These are phyloP conservation scores for Ammodytes marinus DNA, from an alignment of 2,113 vertebrate genomes.

Conservation along the genomic window DNA sequence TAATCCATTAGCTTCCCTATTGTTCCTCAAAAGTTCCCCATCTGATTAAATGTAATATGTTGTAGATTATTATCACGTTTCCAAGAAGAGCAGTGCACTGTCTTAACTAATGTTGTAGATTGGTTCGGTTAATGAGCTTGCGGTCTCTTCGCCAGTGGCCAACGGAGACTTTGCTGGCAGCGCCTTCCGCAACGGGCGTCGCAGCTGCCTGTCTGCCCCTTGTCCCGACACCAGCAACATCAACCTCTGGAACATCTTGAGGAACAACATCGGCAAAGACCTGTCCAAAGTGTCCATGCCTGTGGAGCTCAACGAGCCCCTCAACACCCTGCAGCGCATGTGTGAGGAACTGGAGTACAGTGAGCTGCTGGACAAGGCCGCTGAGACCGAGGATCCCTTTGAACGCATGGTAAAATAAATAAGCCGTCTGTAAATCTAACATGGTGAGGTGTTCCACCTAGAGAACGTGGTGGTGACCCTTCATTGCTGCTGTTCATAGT, in stretches of 20 bases:
- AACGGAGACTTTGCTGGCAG: constrained; percentile 95
- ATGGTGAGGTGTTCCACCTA: not conserved
- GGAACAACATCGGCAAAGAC: constrained; percentile 99
- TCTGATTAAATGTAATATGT: not conserved
- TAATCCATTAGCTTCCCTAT: not conserved
- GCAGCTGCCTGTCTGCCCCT: constrained; percentile 93
- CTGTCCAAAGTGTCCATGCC: constrained; percentile 99
- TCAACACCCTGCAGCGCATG: constrained; percentile 98
- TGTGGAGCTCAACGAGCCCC: constrained; percentile 97
- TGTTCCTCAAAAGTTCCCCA: not conserved
- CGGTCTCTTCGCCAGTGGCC: constrained; percentile 85
- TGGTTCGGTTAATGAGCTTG: not conserved
- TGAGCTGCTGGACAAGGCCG: constrained; percentile 97
- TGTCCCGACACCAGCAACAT: constrained; percentile 97
- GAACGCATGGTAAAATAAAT: constrained; percentile 97
- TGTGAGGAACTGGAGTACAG: constrained; percentile 99
- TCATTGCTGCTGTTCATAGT: not conserved
- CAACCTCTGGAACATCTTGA: constrained; percentile 99
- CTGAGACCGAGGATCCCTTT: constrained; percentile 93
- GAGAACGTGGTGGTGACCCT: not conserved
- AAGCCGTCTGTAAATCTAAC: not conserved
- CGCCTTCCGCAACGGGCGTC: constrained; percentile 94
- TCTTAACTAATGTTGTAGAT: not conserved
- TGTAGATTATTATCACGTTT: not conserved
- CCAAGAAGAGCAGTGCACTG: not conserved